Evolutionary conservation across 2,113 vertebrate species (phyloP).

Genomic region (Cyrtonyx montezumae): DNA sequence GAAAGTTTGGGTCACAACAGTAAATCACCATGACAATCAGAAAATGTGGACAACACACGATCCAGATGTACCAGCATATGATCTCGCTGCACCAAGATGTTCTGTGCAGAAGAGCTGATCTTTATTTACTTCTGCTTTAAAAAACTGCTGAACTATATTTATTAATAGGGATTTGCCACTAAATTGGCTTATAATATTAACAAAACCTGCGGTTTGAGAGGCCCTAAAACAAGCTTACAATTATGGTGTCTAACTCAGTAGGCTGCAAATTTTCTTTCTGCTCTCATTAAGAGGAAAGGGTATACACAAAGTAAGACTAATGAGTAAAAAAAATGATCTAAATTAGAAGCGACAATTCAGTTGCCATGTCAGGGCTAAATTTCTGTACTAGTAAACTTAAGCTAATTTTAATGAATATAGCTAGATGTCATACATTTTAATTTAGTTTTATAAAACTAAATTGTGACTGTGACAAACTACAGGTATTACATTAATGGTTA

Average conservation of each 20-base stretch:
- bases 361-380: constrained; percentile 39
- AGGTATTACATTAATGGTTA: neutral
- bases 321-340: constrained; percentile 55
- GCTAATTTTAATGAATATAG: constrained; percentile 40
- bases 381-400: constrained; percentile 40
- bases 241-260: constrained; percentile 55
- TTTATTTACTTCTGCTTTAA: constrained; percentile 38
- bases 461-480: neutral
- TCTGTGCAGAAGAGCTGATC: neutral
- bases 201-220: constrained; percentile 49
- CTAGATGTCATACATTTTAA: neutral
- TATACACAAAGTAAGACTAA: constrained; percentile 57
- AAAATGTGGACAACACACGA: constrained; percentile 27
- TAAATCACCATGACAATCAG: constrained; percentile 34
- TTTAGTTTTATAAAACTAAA: neutral
- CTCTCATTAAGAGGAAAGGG: constrained; percentile 57
- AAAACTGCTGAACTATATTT: constrained; percentile 14
- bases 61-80: neutral
- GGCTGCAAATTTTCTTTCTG: constrained; percentile 61
- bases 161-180: constrained; percentile 34
- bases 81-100: neutral
- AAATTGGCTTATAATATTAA: constrained; percentile 64
- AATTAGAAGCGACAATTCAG: constrained; percentile 61
- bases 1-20: neutral
- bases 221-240: constrained; percentile 48